Conservation (phyloP, 2,888 invertebrate species). For the Halocaridina rubra region DNA sequence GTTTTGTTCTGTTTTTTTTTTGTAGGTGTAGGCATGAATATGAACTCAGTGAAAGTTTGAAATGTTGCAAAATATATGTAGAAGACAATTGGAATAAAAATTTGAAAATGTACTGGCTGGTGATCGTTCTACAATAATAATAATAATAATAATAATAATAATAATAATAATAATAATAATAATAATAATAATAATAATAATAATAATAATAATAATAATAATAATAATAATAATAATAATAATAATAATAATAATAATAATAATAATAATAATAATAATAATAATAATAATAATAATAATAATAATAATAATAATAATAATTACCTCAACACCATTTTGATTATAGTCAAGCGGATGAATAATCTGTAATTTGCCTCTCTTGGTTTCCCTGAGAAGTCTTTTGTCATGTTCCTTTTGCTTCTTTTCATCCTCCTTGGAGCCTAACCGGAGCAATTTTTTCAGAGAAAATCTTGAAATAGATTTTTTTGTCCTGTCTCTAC, state of each 20-base stretch:
- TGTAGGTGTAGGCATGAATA: too few species aligned
- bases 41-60: too few species aligned
- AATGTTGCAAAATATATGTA: too few species aligned
- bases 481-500: conserved; percentile 41
- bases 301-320: too few species aligned
- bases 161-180: too few species aligned
- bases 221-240: conserved; percentile 2
- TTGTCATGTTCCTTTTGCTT: conserved; percentile 73
- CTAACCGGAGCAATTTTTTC: conserved; percentile 83
- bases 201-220: neutral
- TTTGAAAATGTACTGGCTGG: too few species aligned
- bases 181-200: neutral
- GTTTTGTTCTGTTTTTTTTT: too few species aligned
- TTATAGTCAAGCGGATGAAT: conserved; percentile 83
- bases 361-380: conserved; percentile 83
- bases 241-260: neutral
- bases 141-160: too few species aligned
- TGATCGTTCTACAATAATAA: too few species aligned
- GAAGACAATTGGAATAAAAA: too few species aligned
- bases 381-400: conserved; percentile 69
- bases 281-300: neutral
- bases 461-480: conserved; percentile 77
- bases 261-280: neutral
- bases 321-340: conserved; percentile 60
- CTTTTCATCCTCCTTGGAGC: conserved; percentile 63